Conservation (phyloP, 1,140 invertebrate genomes). For the Tetramorium alpestre region DNA sequence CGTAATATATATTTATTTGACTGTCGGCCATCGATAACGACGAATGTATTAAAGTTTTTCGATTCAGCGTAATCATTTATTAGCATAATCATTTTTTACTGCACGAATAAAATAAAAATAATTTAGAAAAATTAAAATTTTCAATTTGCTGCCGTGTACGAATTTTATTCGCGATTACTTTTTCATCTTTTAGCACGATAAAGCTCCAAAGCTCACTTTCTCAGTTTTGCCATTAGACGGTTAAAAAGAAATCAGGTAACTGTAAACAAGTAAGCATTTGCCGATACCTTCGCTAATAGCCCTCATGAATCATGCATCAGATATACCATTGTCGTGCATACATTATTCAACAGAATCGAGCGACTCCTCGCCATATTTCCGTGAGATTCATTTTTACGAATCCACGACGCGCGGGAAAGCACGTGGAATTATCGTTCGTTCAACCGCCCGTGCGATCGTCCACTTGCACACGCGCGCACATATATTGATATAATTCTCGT, state of each 20-base stretch:
- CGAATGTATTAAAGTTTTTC: too few species aligned
- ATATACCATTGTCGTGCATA: constrained; percentile 54
- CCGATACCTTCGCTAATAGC: constrained; percentile 54
- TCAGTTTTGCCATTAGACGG: background rate
- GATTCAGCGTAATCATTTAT: background rate
- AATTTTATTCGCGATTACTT: background rate
- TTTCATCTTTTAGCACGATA: background rate
- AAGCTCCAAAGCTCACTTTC: background rate
- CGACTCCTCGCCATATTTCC: constrained; percentile 37
- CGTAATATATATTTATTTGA: too few species aligned
- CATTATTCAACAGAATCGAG: constrained; percentile 59
- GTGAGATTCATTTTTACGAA: constrained; percentile 52
- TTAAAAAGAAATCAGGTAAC: background rate
- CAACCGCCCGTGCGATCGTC: constrained; percentile 13
- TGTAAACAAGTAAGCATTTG: constrained; percentile 36
- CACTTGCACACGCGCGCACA: background rate
- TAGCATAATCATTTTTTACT: background rate
- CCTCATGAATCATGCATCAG: constrained; percentile 45
- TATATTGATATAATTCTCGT: background rate
- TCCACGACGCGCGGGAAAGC: background rate
- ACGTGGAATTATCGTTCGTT: constrained; percentile 18
- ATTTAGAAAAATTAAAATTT: background rate
- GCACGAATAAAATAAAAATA: background rate
- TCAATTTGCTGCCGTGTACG: background rate
- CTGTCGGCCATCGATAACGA: too few species aligned